These are phyloP conservation scores for Chromobotia macracanthus DNA, from an alignment of 2,797 vertebrate species.

Conservation along the genomic window DNA sequence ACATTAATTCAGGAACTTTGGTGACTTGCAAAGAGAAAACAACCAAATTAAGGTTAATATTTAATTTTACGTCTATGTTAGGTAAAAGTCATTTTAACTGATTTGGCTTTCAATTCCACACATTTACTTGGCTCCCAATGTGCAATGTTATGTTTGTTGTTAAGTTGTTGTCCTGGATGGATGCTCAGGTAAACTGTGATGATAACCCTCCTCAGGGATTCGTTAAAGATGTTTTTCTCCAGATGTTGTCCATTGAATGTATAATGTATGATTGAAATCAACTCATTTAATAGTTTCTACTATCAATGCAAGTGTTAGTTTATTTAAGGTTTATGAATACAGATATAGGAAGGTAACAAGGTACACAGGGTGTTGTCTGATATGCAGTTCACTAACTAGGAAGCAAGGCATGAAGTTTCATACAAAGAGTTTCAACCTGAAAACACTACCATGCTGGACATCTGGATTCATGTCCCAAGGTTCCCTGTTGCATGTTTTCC, in stretches of 20 bases:
- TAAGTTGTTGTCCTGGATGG: neutral
- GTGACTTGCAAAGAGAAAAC: conserved; percentile 27
- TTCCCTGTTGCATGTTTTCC: neutral
- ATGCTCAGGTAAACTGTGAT: neutral
- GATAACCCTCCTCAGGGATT: too few species aligned
- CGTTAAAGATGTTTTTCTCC: neutral
- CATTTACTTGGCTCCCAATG: neutral
- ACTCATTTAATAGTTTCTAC: too few species aligned
- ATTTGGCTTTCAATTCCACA: neutral
- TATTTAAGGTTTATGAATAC: too few species aligned
- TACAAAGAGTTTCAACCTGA: neutral
- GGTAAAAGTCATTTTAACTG: neutral
- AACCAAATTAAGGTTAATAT: conserved; percentile 26
- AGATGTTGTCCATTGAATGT: neutral
- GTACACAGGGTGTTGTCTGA: too few species aligned
- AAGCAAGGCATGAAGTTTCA: too few species aligned
- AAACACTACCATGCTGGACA: neutral
- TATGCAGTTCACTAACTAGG: too few species aligned
- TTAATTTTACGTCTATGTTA: conserved; percentile 7
- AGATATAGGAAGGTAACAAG: too few species aligned
- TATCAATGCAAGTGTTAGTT: too few species aligned
- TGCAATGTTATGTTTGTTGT: neutral
- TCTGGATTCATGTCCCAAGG: neutral
- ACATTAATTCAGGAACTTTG: neutral
- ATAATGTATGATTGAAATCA: too few species aligned